Evolutionary conservation across 2,888 invertebrate species (phyloP).

Genomic region (Caenorhabditis parvicauda): DNA sequence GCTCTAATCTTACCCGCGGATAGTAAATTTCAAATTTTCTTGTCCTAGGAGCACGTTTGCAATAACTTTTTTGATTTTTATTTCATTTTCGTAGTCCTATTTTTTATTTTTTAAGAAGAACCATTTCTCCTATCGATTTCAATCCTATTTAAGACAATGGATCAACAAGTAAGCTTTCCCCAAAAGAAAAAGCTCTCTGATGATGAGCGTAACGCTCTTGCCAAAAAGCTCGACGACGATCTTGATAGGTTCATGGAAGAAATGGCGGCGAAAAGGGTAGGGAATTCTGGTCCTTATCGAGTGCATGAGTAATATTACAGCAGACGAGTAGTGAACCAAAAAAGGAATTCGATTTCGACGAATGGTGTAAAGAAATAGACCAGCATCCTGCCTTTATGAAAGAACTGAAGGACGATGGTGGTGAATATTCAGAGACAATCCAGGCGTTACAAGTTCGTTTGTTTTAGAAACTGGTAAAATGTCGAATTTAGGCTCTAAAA

Average conservation of each 20-base stretch:
- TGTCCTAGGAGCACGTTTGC: too few relatives aligned
- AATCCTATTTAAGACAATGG: too few relatives aligned
- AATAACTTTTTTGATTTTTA: too few relatives aligned
- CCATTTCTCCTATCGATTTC: too few relatives aligned
- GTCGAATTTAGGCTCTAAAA: slow-evolving; percentile 74
- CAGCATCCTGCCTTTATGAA: slow-evolving; percentile 60
- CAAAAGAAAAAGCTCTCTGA: slow-evolving; percentile 39
- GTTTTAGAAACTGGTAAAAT: neutral
- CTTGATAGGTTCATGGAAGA: slow-evolving; percentile 56
- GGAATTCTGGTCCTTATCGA: neutral
- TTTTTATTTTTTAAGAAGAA: too few relatives aligned
- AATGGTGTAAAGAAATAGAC: slow-evolving; percentile 57
- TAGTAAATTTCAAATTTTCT: too few relatives aligned
- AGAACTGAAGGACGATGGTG: slow-evolving; percentile 35
- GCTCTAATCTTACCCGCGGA: too few relatives aligned
- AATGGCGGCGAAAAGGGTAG: slow-evolving; percentile 49
- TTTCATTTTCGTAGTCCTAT: too few relatives aligned
- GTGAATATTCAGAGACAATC: slow-evolving; percentile 49
- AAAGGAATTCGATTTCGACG: slow-evolving; percentile 58
- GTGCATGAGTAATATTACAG: slow-evolving; percentile 2
- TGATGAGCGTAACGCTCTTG: slow-evolving; percentile 44
- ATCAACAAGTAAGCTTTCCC: slow-evolving; percentile 7
- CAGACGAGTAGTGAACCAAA: slow-evolving; percentile 20
- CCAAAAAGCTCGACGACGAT: slow-evolving; percentile 54
- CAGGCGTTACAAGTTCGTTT: slow-evolving; percentile 70